phyloP scores from a whole-genome alignment of 2,113 vertebrate species.

The Ageneiosus marmoratus region DNA sequence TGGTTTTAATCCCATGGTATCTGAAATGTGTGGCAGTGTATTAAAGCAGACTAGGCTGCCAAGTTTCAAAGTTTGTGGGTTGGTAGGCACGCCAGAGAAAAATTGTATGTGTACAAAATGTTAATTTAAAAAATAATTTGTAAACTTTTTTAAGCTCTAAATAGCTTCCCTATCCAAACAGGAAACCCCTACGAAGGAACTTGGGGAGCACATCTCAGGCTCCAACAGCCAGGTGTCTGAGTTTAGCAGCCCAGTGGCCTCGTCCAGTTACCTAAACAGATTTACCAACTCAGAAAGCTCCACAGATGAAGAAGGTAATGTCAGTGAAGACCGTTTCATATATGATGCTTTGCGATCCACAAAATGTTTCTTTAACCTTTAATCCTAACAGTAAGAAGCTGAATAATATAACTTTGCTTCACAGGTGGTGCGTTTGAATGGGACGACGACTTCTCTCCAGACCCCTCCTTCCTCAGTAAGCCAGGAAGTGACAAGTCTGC shows the following conservation, averaged over 20 bases:
- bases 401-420: not conserved
- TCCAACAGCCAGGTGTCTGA: conserved; percentile 72
- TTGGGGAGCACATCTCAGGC: conserved; percentile 78
- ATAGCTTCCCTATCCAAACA: conserved; percentile 55
- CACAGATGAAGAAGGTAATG: conserved; percentile 95
- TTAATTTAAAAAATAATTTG: too few relatives aligned
- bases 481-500: conserved; percentile 69
- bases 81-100: too few relatives aligned
- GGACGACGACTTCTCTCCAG: conserved; percentile 94
- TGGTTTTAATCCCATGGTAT: too few relatives aligned
- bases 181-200: conserved; percentile 96
- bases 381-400: not conserved
- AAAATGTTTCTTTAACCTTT: not conserved
- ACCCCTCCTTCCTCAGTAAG: conserved; percentile 82
- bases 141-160: not conserved
- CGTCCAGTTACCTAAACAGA: conserved; percentile 79
- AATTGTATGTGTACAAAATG: too few relatives aligned
- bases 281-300: conserved; percentile 93
- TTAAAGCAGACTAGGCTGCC: too few relatives aligned
- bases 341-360: not conserved
- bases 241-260: conserved; percentile 68
- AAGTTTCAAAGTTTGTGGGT: too few relatives aligned
- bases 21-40: too few relatives aligned
- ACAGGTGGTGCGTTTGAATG: conserved; percentile 94
- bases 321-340: not conserved